A percentile compares a stretch with the other conserved stretches of the same genome.
phyloP scores from a whole-genome alignment of 1,140 invertebrate species.

The Philaenus spumarius region DNA sequence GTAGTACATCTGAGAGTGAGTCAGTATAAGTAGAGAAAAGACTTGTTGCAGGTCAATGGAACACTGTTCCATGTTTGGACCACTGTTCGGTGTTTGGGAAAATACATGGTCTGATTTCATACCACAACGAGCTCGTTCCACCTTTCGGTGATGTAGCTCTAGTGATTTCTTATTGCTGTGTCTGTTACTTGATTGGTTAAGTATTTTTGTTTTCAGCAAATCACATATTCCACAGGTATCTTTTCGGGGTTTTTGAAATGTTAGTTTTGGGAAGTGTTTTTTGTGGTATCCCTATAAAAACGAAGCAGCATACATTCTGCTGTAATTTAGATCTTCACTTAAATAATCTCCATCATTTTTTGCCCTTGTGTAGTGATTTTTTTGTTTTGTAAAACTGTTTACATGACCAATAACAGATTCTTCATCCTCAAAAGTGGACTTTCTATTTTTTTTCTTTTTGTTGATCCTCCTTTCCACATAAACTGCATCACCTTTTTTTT shows the following conservation, averaged over 20 bases:
- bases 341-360: no score
- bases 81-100: background rate
- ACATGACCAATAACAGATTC: no score
- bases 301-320: background rate
- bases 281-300: background rate
- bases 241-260: background rate
- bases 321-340: background rate
- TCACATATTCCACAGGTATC: conserved; percentile 12
- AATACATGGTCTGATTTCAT: conserved; percentile 14
- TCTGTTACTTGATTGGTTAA: background rate
- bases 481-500: no score
- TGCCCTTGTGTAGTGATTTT: no score
- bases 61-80: background rate
- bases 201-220: conserved; percentile 3
- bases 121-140: background rate
- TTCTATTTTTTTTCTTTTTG: no score
- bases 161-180: background rate
- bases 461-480: no score
- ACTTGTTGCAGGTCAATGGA: conserved; percentile 19
- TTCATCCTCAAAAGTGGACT: no score
- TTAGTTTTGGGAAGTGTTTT: background rate
- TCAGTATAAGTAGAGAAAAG: conserved; percentile 24
- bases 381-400: no score
- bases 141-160: conserved; percentile 21
- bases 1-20: conserved; percentile 28